A percentile compares a stretch with the other conserved stretches of the same genome.
These are phyloP conservation scores for Drosophila nr. fundita DNA, from an alignment of 2,888 invertebrate species.

Conservation along the genomic window DNA sequence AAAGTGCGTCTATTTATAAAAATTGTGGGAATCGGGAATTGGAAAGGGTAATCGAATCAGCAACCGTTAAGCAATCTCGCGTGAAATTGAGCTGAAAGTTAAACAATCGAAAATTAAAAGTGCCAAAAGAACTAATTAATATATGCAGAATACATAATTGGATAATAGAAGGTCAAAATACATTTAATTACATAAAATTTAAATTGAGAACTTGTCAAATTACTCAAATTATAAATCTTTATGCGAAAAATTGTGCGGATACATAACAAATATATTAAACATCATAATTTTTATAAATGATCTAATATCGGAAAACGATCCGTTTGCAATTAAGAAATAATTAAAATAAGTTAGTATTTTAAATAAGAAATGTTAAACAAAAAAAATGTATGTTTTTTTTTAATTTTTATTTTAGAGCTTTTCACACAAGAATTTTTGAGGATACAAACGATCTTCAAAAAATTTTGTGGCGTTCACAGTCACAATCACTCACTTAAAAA, in stretches of 20 bases:
- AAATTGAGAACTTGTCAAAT: background rate
- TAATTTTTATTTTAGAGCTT: background rate
- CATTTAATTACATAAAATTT: slow-evolving; percentile 8
- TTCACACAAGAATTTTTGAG: background rate
- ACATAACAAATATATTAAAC: background rate
- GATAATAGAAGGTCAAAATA: slow-evolving; percentile 15
- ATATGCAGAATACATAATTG: background rate
- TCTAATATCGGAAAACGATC: background rate
- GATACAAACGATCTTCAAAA: background rate
- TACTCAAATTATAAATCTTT: background rate
- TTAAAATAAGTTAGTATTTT: background rate
- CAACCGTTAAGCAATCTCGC: slow-evolving; percentile 22
- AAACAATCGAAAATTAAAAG: slow-evolving; percentile 23
- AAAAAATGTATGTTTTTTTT: background rate
- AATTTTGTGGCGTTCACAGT: background rate
- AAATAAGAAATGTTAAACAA: background rate
- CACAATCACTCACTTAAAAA: background rate
- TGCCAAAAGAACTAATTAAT: slow-evolving; percentile 3
- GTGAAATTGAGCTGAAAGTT: slow-evolving; percentile 22
- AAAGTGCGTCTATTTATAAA: slow-evolving; percentile 38
- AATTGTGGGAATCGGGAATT: slow-evolving; percentile 41
- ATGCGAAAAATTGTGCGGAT: background rate
- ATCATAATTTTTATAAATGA: background rate
- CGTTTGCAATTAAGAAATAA: background rate
- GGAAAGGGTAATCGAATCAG: slow-evolving; percentile 30